Evolutionary conservation across 2,797 vertebrate genomes (phyloP), one percentile per base, ranked within the genome.

Genomic region (Cryptoprocta ferox): DNA sequence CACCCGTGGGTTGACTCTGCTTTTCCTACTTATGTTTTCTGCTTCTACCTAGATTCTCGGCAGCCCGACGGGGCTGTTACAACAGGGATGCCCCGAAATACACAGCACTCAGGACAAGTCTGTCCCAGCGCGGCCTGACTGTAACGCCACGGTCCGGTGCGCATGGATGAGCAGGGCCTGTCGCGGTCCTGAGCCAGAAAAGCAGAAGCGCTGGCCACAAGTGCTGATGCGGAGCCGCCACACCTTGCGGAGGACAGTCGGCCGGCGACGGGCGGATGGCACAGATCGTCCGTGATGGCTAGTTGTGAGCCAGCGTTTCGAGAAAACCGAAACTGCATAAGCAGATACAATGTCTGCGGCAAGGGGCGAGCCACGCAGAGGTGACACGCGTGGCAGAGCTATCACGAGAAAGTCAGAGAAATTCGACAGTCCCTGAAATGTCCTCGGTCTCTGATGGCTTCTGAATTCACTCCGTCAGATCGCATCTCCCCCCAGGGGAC

Each of bases 211-310:
- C 0, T 0, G 15, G n/a, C 39, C 0, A 0, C 1, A 18, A 5
- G 16, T 1, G 45, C 50, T 1, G 56, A 24, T 4, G 5, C 21
- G 1, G 19, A 53, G 78, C 45, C 0, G 1, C 28, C 21, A 0
- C 1, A 37, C n/a, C 3, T 0, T 0, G 6, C 1, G 6, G 6
- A 2, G 35, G 2, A 18, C 26, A 13, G 80, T 26, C n/a, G 37
- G 18, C 12, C 4, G 84, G 73, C 0, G 82, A 73, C 0, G 7
- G 1, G 1, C 0, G 0, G 75, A 11, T 0, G 5, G 11, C 1
- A 0, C 12, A 6, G 35, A 30, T 26, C 28, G n/a, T 37, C 78
- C 7, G 0, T 0, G 19, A 5, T 2, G 16, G 79, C 18, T 3
- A 1, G 26, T 3, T 9, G 4, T 0, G 19, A 65, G 5, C 45